Conservation (phyloP, 2,797 vertebrate genomes). For the Poeciliopsis presidionis region DNA sequence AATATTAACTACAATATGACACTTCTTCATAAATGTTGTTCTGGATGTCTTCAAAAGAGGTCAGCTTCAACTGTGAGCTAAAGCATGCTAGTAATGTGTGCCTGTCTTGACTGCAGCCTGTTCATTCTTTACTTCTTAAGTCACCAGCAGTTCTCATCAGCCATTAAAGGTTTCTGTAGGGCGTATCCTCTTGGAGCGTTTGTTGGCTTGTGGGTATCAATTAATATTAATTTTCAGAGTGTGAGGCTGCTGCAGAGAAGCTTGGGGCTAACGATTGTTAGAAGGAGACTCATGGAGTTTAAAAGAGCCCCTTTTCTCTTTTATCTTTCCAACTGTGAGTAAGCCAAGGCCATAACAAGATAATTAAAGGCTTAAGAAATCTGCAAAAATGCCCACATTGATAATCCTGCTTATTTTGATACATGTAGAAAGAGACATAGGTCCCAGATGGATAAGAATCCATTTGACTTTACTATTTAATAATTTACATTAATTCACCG, state of each 20-base stretch:
- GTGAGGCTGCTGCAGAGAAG: not conserved
- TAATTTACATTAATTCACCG: constrained; percentile 44
- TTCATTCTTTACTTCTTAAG: not conserved
- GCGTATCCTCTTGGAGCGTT: not conserved
- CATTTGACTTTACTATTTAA: constrained; percentile 18
- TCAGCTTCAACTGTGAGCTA: not conserved
- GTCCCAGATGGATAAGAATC: constrained; percentile 31
- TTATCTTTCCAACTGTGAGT: not conserved
- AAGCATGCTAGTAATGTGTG: not conserved
- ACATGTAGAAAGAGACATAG: not conserved
- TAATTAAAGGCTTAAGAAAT: not conserved
- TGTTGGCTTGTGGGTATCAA: not conserved
- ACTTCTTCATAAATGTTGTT: not conserved
- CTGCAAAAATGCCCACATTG: not conserved
- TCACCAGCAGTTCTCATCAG: constrained; percentile 2
- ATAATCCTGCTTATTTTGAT: constrained; percentile 6
- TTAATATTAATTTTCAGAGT: constrained; percentile 13
- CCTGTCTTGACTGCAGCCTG: constrained; percentile 2
- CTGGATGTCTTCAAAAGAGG: not conserved
- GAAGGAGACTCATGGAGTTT: not conserved
- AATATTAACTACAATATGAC: not conserved
- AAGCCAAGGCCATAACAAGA: not conserved
- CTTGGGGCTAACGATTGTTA: not conserved
- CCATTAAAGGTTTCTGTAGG: not conserved
- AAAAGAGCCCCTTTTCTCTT: not conserved